These are phyloP conservation scores for Drosophila multiciliata DNA, from an alignment of 2,888 invertebrate species.

Conservation along the genomic window DNA sequence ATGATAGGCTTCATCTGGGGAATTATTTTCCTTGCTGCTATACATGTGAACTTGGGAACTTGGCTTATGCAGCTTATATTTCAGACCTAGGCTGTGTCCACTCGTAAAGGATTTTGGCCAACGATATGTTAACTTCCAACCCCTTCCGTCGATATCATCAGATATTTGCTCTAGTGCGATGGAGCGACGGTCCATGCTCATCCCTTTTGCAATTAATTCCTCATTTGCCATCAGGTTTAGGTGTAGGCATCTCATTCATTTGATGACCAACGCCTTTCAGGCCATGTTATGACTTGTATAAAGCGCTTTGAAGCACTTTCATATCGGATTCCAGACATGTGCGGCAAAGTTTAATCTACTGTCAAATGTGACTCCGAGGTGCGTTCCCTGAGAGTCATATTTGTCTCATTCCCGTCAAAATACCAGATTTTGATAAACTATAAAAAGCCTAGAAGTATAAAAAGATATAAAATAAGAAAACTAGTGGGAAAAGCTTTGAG, in stretches of 20 bases:
- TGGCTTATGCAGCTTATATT: neutral
- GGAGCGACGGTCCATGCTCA: neutral
- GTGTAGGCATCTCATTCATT: neutral
- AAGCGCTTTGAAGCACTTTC: neutral
- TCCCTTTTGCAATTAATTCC: neutral
- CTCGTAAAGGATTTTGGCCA: neutral
- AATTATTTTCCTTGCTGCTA: neutral
- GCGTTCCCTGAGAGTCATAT: neutral
- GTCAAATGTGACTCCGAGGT: neutral
- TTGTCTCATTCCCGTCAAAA: neutral
- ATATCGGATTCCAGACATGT: neutral
- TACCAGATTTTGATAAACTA: neutral
- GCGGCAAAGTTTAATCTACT: neutral
- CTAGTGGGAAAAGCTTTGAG: neutral
- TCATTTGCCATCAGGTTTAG: neutral
- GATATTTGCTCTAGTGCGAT: neutral
- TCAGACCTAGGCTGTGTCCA: neutral
- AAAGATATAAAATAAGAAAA: neutral
- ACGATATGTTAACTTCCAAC: neutral
- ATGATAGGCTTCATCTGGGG: neutral
- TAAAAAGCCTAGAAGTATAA: neutral
- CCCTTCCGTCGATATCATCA: neutral
- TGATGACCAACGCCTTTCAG: neutral
- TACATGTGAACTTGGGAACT: neutral
- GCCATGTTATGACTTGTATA: neutral